Conservation (phyloP, 2,888 invertebrate species). For the Pemphredon lugubris region DNA sequence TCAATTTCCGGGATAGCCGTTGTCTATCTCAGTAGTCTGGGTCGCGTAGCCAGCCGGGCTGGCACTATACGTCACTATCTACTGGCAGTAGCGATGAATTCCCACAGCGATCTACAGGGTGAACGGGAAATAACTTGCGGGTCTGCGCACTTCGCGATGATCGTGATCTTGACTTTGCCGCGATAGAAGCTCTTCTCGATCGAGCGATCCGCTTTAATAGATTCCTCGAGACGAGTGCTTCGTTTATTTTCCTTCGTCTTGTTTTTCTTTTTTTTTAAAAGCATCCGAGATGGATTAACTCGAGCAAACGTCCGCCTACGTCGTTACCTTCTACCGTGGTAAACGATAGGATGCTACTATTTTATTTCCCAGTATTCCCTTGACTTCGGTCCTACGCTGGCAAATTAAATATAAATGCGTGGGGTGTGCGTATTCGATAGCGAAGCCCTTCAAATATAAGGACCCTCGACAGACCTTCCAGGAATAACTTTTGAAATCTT, state of each 20-base stretch:
- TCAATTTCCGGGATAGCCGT: conserved; percentile 18
- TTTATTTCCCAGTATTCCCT: background rate
- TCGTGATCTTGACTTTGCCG: conserved; percentile 25
- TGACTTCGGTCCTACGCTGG: too few relatives aligned
- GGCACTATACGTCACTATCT: conserved; percentile 32
- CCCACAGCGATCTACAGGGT: conserved; percentile 40
- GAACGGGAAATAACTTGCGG: conserved; percentile 35
- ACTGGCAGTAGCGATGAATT: conserved; percentile 42
- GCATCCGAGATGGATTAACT: conserved; percentile 11
- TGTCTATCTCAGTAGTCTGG: conserved; percentile 24
- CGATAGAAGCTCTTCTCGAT: conserved; percentile 30
- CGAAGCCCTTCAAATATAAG: too few relatives aligned
- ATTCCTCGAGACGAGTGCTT: conserved; percentile 19
- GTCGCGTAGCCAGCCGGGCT: conserved; percentile 25
- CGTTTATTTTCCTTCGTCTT: background rate
- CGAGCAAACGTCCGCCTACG: background rate
- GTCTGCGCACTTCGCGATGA: conserved; percentile 16
- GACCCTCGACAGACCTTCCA: too few relatives aligned
- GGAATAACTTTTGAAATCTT: too few relatives aligned
- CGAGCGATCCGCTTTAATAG: conserved; percentile 27
- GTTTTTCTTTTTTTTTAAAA: background rate
- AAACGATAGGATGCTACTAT: background rate
- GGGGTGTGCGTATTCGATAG: too few relatives aligned
- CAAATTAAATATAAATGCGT: too few relatives aligned
- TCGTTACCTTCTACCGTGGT: background rate